Evolutionary conservation across 2,888 invertebrate species (phyloP).

Genomic region (Microctonus brassicae): DNA sequence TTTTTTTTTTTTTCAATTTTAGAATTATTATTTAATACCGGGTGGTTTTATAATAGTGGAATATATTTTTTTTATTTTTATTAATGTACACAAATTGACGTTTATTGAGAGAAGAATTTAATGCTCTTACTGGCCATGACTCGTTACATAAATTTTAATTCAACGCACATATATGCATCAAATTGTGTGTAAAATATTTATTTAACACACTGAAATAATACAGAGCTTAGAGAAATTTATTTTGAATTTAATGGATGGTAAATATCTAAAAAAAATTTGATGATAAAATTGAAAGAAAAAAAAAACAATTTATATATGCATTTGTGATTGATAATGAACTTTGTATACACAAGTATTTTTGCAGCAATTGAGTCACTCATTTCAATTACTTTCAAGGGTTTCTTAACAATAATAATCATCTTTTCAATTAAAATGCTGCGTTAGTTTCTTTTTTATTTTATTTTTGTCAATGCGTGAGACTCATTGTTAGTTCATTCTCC

Average conservation of each 20-base stretch:
- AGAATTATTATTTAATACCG: no score
- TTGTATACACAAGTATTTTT: not conserved
- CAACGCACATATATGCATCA: not conserved
- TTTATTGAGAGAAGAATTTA: conserved; percentile 18
- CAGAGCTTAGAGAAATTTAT: not conserved
- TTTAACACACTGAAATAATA: not conserved
- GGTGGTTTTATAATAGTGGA: no score
- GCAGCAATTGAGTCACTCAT: not conserved
- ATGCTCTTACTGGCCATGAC: conserved; percentile 9
- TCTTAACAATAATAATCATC: not conserved
- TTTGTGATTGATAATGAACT: not conserved
- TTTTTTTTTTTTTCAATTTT: no score
- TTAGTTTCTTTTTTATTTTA: not conserved
- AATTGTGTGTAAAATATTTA: not conserved
- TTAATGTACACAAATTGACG: conserved; percentile 13
- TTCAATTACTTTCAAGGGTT: not conserved
- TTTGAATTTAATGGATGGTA: not conserved
- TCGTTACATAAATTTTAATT: conserved; percentile 46
- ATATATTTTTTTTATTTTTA: not conserved
- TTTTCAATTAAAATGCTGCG: not conserved
- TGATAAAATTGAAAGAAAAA: no score
- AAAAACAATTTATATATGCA: not conserved
- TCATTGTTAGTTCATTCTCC: not conserved
- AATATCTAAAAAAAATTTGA: not conserved
- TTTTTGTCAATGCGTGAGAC: conserved; percentile 7